Evolutionary conservation across 64 coral and sea anemone genomes (phyloP).

Genomic region (Montipora sp.): DNA sequence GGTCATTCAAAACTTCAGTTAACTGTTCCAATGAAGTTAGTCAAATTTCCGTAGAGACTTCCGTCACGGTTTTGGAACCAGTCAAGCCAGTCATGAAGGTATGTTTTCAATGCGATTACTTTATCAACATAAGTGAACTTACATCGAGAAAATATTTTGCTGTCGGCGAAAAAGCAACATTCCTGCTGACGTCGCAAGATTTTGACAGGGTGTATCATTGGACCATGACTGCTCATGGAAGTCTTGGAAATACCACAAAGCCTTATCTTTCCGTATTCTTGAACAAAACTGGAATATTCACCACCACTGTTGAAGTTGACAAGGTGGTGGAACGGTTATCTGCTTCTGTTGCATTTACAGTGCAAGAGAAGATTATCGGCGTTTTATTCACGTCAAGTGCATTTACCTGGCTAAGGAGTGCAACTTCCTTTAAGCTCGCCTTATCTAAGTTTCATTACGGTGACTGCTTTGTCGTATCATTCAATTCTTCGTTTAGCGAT

Average conservation of each 20-base stretch:
- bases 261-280: not conserved
- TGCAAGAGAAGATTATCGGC: constrained; percentile 40
- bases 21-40: constrained; percentile 30
- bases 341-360: constrained; percentile 18
- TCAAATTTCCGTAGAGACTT: not conserved
- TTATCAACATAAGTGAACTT: not conserved
- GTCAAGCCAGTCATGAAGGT: not conserved
- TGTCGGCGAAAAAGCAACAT: constrained; percentile 29
- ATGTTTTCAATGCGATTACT: not conserved
- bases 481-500: not conserved
- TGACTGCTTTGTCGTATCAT: constrained; percentile 26
- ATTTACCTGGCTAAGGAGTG: constrained; percentile 27
- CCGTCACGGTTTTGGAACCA: constrained; percentile 13
- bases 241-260: not conserved
- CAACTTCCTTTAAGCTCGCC: constrained; percentile 4
- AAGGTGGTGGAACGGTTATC: constrained; percentile 36
- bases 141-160: constrained; percentile 3
- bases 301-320: constrained; percentile 42
- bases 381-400: constrained; percentile 39
- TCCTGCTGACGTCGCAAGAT: constrained; percentile 43
- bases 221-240: not conserved
- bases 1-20: not conserved
- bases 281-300: not conserved
- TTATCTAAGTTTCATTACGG: not conserved
- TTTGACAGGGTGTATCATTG: constrained; percentile 56